A percentile compares a stretch with the other conserved stretches of the same genome.
These are phyloP conservation scores for Eucera pruinosa DNA, from an alignment of 2,888 invertebrate species.

Conservation along the genomic window DNA sequence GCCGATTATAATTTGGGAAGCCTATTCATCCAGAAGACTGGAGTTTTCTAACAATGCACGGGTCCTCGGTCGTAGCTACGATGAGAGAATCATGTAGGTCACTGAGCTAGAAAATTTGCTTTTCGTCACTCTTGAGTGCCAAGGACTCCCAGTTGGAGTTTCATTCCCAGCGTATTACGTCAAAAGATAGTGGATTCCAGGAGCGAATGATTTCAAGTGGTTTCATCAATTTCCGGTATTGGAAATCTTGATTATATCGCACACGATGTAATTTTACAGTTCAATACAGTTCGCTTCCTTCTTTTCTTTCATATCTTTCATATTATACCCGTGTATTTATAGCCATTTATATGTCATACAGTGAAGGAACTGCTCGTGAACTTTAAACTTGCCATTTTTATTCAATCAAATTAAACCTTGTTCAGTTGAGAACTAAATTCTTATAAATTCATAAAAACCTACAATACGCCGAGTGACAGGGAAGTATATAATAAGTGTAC, in stretches of 20 bases:
- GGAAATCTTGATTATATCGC: background rate
- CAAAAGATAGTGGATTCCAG: constrained; percentile 1
- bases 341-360: too few relatives aligned
- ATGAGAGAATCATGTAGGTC: constrained; percentile 29
- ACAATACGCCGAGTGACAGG: too few relatives aligned
- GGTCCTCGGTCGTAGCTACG: background rate
- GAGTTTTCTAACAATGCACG: constrained; percentile 26
- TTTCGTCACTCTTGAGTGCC: constrained; percentile 21
- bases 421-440: too few relatives aligned
- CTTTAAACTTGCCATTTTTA: too few relatives aligned
- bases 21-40: constrained; percentile 21
- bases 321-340: too few relatives aligned
- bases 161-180: constrained; percentile 3
- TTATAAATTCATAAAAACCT: too few relatives aligned
- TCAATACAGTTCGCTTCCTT: too few relatives aligned
- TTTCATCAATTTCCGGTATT: background rate
- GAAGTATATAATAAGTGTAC: too few relatives aligned
- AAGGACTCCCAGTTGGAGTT: constrained; percentile 3
- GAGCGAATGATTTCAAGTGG: background rate
- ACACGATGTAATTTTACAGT: background rate
- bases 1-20: constrained; percentile 5
- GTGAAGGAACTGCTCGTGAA: too few relatives aligned
- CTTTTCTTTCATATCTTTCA: too few relatives aligned
- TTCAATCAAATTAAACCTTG: too few relatives aligned
- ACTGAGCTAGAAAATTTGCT: constrained; percentile 35